Conservation (phyloP, 1,140 invertebrate genomes). For the Pygmarrhopalites habei region DNA sequence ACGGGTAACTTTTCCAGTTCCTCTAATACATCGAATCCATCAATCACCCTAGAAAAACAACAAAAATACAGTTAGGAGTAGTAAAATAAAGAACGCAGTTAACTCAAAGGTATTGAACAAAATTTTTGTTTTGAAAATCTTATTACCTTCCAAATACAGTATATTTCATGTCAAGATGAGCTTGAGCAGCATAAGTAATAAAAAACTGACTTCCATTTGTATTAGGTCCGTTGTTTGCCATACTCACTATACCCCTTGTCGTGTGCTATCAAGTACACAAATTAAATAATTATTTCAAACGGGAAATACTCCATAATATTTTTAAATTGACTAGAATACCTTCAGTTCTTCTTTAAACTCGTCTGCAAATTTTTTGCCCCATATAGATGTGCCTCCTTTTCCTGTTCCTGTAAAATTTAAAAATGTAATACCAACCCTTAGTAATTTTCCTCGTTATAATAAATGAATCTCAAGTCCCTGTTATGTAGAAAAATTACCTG, state of each 20-base stretch:
- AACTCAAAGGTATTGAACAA: too few species aligned
- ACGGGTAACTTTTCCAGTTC: conserved; percentile 92
- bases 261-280: conserved; percentile 58
- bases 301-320: neutral
- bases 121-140: too few species aligned
- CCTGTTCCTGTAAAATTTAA: conserved; percentile 87
- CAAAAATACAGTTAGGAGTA: too few species aligned
- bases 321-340: conserved; percentile 47
- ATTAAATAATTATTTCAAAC: neutral
- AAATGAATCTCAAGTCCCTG: too few species aligned
- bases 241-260: conserved; percentile 79
- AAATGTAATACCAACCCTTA: too few species aligned
- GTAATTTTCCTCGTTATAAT: too few species aligned
- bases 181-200: conserved; percentile 85
- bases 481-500: too few species aligned
- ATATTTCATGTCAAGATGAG: conserved; percentile 95
- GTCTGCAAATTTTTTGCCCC: conserved; percentile 88
- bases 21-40: conserved; percentile 92
- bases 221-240: conserved; percentile 98
- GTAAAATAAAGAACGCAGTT: neutral
- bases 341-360: conserved; percentile 92
- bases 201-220: conserved; percentile 99
- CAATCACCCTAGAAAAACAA: conserved; percentile 74
- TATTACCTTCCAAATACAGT: conserved; percentile 94
- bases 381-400: conserved; percentile 86